phyloP scores from a whole-genome alignment of 1,140 invertebrate species.

The Psilanteris sp. region DNA sequence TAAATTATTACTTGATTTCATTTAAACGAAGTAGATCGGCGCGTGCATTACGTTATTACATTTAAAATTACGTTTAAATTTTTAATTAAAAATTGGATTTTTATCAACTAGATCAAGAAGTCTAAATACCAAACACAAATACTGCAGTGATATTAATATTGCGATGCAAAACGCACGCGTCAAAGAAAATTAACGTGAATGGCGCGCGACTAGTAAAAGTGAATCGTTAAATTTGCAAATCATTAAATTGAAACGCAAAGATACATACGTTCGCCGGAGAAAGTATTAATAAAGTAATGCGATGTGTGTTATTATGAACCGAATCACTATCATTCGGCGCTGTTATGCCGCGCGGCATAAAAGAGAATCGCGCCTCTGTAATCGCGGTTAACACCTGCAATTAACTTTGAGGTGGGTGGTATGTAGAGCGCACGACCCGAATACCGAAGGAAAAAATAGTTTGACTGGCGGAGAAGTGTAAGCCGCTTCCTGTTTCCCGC shows the following conservation, averaged over 20 bases:
- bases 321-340: constrained; percentile 12
- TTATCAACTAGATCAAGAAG: too few relatives aligned
- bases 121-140: too few relatives aligned
- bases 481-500: constrained; percentile 38
- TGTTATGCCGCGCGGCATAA: constrained; percentile 30
- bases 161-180: too few relatives aligned
- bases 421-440: constrained; percentile 66
- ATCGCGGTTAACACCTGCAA: constrained; percentile 73
- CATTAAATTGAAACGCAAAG: constrained; percentile 8
- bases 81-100: too few relatives aligned
- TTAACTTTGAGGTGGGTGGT: constrained; percentile 67
- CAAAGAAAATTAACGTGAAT: too few relatives aligned
- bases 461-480: constrained; percentile 21
- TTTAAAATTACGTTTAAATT: too few relatives aligned
- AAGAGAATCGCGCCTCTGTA: constrained; percentile 59
- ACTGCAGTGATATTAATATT: too few relatives aligned
- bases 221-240: neutral
- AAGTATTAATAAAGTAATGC: constrained; percentile 17
- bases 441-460: constrained; percentile 60
- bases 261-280: neutral
- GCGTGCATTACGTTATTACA: too few relatives aligned
- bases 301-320: constrained; percentile 23
- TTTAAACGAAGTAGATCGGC: too few relatives aligned
- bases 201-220: too few relatives aligned
- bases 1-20: too few relatives aligned